Evolutionary conservation across 1,140 invertebrate genomes (phyloP).

Genomic region (Armadillidium nasatum): DNA sequence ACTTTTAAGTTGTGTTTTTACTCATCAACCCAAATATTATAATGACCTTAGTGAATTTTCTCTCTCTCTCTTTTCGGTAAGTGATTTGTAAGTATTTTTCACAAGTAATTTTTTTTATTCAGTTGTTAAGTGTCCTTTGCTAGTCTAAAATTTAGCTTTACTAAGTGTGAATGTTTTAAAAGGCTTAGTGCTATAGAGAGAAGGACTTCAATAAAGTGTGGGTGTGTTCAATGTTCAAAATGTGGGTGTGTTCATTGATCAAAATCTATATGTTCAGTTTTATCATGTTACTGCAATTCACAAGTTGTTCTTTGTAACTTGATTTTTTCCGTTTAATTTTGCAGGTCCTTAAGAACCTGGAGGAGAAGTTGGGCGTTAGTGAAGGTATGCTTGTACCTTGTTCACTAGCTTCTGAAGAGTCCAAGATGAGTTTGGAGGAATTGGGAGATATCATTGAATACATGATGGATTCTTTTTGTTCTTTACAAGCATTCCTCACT

Average conservation of each 20-base stretch:
- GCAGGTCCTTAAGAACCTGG: conserved; percentile 51
- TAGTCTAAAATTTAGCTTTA: too few species aligned
- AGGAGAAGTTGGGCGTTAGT: conserved; percentile 56
- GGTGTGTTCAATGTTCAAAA: not conserved
- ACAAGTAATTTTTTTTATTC: not conserved
- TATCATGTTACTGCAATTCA: too few species aligned
- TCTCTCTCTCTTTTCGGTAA: conserved; percentile 13
- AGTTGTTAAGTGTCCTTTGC: too few species aligned
- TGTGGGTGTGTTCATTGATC: too few species aligned
- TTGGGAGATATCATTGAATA: conserved; percentile 68
- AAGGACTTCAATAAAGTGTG: not conserved
- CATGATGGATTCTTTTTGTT: conserved; percentile 63
- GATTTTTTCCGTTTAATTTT: too few species aligned
- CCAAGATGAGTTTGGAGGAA: conserved; percentile 46
- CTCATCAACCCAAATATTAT: conserved; percentile 64
- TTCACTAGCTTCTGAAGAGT: conserved; percentile 24
- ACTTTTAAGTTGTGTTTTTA: conserved; percentile 64
- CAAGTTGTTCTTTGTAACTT: conserved; percentile 23
- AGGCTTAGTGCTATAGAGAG: not conserved
- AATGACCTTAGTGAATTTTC: conserved; percentile 57
- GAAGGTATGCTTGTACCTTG: conserved; percentile 42
- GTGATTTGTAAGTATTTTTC: not conserved
- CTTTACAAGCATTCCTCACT: conserved; percentile 61
- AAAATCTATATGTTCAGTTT: too few species aligned
- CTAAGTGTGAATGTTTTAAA: too few species aligned